Conservation (phyloP, 2,797 vertebrate species). For the Carapus acus region DNA sequence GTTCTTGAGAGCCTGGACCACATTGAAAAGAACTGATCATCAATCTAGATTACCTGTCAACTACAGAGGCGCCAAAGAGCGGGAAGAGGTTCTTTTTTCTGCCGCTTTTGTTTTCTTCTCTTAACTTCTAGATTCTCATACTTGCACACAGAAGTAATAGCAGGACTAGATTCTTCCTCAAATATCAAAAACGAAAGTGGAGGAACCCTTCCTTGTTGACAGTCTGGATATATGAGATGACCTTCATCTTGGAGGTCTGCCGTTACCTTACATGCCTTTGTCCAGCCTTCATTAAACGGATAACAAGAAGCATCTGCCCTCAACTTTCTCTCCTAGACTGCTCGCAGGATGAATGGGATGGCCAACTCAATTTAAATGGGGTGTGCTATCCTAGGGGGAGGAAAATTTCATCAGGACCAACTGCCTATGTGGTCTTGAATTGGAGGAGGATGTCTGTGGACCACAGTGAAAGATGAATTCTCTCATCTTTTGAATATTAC, state of each 20-base stretch:
- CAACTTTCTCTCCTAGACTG: slow-evolving; percentile 25
- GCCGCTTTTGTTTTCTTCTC: too few species aligned
- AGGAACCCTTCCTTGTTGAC: slow-evolving; percentile 35
- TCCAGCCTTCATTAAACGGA: slow-evolving; percentile 52
- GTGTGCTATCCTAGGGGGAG: slow-evolving; percentile 7
- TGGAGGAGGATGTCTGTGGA: too few species aligned
- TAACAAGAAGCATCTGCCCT: slow-evolving; percentile 57
- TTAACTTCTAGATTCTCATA: slow-evolving; percentile 46
- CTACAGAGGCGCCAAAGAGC: slow-evolving; percentile 41
- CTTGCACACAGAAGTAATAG: slow-evolving; percentile 47
- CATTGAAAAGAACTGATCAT: slow-evolving; percentile 37
- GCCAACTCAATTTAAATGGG: slow-evolving; percentile 2
- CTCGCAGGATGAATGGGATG: slow-evolving; percentile 12
- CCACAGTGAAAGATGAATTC: too few species aligned
- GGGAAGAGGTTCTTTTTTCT: too few species aligned
- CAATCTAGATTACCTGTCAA: slow-evolving; percentile 41
- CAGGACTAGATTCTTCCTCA: slow-evolving; percentile 45
- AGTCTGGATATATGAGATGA: slow-evolving; percentile 45
- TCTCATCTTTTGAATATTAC: too few species aligned
- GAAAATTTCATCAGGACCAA: background rate
- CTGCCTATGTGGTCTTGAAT: too few species aligned
- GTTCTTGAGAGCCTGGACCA: slow-evolving; percentile 35
- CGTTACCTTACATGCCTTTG: slow-evolving; percentile 29
- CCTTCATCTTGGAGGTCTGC: slow-evolving; percentile 51
- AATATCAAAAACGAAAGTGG: slow-evolving; percentile 18